Percentiles rank a stretch among this genome's conserved stretches.
These are phyloP conservation scores for Tipula unca DNA, from an alignment of 2,888 invertebrate genomes.

Conservation along the genomic window DNA sequence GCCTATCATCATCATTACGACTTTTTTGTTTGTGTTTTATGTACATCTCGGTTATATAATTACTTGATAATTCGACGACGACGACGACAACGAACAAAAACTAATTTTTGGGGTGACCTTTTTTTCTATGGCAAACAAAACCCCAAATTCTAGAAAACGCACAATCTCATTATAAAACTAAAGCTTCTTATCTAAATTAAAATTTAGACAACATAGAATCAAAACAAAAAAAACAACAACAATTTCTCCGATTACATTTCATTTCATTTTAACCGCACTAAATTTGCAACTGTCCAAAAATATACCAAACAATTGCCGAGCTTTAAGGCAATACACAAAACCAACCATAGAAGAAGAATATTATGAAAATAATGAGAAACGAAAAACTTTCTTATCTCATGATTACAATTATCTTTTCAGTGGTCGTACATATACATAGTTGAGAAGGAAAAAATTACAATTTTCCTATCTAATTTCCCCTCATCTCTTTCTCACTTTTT, in stretches of 20 bases:
- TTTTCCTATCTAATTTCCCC: neutral
- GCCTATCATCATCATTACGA: neutral
- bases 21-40: neutral
- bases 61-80: neutral
- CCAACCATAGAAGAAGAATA: neutral
- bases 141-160: neutral
- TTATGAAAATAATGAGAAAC: neutral
- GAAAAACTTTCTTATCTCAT: constrained; percentile 2
- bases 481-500: neutral
- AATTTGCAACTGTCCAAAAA: constrained; percentile 8
- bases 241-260: constrained; percentile 1
- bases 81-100: neutral
- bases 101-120: neutral
- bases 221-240: neutral
- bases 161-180: neutral
- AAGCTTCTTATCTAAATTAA: constrained; percentile 14
- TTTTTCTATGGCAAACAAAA: neutral
- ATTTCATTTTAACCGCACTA: neutral
- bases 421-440: neutral
- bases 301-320: neutral
- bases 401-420: neutral
- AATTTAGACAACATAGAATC: neutral
- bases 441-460: neutral
- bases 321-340: neutral
- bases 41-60: neutral